Evolutionary conservation across 2,888 invertebrate species (phyloP).

Genomic region (Stenodema calcarata): DNA sequence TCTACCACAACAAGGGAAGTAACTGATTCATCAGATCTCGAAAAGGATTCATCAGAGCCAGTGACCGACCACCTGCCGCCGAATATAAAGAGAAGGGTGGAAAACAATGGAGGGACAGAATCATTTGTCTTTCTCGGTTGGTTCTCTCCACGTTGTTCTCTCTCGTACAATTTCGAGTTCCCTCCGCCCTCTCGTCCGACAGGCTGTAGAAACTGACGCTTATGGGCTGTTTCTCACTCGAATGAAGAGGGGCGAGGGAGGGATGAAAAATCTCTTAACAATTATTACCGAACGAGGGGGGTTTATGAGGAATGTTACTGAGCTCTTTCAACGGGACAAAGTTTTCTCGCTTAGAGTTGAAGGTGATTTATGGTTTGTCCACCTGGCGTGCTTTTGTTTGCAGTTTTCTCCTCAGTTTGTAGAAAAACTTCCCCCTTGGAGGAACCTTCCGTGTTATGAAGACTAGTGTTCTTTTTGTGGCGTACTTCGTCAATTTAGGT

Average conservation of each 20-base stretch:
- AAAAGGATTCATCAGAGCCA: neutral
- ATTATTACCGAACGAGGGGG: neutral
- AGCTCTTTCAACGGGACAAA: neutral
- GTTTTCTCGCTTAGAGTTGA: neutral
- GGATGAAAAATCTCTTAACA: constrained; percentile 16
- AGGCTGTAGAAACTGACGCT: neutral
- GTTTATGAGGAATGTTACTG: constrained; percentile 30
- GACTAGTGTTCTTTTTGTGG: neutral
- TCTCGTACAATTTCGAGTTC: neutral
- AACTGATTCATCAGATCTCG: neutral
- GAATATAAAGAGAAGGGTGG: neutral
- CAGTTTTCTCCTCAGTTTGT: neutral
- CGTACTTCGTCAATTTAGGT: too few species aligned
- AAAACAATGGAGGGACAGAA: neutral
- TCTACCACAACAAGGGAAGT: neutral
- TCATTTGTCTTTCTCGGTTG: constrained; percentile 22
- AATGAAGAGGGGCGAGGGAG: neutral
- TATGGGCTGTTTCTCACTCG: neutral
- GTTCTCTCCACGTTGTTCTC: neutral
- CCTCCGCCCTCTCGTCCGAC: neutral
- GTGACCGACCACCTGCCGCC: neutral
- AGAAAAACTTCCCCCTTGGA: neutral
- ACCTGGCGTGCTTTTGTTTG: neutral
- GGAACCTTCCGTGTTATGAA: neutral
- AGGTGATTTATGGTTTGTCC: constrained; percentile 25